Percentiles rank a stretch among this genome's conserved stretches.
Evolutionary conservation across 2,888 invertebrate species (phyloP).

Genomic region (Andrena bucephala): DNA sequence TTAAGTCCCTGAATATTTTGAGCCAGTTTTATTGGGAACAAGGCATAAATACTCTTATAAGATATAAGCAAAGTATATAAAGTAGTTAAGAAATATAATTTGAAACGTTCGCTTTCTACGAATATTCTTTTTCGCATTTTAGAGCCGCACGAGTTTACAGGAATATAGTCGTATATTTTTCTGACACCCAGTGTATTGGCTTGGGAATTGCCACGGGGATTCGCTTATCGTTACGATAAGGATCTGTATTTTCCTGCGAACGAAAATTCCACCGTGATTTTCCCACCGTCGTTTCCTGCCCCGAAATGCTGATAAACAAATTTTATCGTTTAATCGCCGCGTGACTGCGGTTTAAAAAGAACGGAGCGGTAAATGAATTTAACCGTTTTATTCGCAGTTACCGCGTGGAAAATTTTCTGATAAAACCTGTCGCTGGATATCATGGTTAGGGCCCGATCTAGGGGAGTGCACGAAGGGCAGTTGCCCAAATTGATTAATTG

Average conservation of each 20-base stretch:
- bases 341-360: constrained; percentile 28
- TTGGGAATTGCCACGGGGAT: constrained; percentile 36
- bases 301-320: constrained; percentile 26
- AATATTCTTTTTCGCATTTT: not conserved
- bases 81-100: not conserved
- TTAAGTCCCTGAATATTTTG: not conserved
- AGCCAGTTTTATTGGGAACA: not conserved
- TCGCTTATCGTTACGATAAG: constrained; percentile 27
- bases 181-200: constrained; percentile 3
- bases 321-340: constrained; percentile 36
- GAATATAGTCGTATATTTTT: constrained; percentile 21
- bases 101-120: not conserved
- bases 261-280: constrained; percentile 23
- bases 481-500: too few species aligned
- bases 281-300: not conserved
- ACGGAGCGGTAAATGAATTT: constrained; percentile 35
- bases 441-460: not conserved
- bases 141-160: not conserved
- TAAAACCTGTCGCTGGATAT: constrained; percentile 9
- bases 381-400: constrained; percentile 11
- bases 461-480: too few species aligned
- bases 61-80: not conserved
- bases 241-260: constrained; percentile 18
- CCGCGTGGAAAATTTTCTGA: not conserved
- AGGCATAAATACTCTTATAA: too few species aligned